phyloP scores from a whole-genome alignment of 2,888 invertebrate genomes.

The Oasisia sp. region DNA sequence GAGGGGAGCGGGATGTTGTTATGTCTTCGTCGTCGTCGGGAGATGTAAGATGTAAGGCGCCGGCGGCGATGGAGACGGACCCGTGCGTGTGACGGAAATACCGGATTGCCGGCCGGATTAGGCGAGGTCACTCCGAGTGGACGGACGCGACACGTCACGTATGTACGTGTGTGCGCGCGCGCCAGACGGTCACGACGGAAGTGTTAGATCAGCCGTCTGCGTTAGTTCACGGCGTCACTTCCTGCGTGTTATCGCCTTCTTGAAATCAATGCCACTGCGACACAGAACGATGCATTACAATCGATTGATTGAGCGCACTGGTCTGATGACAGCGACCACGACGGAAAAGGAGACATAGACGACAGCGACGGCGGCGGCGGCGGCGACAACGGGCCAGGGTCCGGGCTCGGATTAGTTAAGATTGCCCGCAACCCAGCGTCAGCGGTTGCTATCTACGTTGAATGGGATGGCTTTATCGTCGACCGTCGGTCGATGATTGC shows the following conservation, averaged over 20 bases:
- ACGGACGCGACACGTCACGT: background rate
- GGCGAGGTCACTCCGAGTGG: background rate
- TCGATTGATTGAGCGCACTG: background rate
- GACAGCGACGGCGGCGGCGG: background rate
- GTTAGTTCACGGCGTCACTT: background rate
- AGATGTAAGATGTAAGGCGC: background rate
- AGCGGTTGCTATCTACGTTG: background rate
- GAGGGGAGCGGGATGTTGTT: background rate
- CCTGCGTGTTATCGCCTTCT: background rate
- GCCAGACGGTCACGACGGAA: background rate
- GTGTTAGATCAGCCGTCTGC: background rate
- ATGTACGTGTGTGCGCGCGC: background rate
- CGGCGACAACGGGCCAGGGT: background rate
- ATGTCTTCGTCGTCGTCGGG: background rate
- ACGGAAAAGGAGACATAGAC: background rate
- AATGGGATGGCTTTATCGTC: background rate
- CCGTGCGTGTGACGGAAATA: background rate
- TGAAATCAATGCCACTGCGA: conserved; percentile 10
- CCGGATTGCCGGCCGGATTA: background rate
- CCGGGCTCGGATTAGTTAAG: background rate
- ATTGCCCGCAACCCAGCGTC: background rate
- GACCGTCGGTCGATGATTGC: background rate
- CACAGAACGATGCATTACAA: background rate
- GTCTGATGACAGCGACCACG: background rate
- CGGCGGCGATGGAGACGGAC: background rate